Evolutionary conservation across 2,888 invertebrate species (phyloP), one percentile per base, ranked within the genome.

Genomic region (Argyresthia goedartella): DNA sequence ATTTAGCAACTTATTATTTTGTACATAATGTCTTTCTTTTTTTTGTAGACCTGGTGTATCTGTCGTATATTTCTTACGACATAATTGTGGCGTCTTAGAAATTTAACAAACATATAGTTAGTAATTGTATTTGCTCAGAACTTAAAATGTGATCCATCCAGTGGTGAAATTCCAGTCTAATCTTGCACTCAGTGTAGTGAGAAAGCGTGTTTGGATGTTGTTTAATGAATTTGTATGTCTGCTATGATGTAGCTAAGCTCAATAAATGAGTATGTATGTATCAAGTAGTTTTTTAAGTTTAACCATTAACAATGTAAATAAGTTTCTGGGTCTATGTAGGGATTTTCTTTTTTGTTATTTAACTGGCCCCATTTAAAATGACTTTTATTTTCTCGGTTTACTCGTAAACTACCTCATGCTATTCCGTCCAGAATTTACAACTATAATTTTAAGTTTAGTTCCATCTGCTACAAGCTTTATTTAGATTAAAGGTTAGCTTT

Each of bases 401-500:
- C 48, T 48, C 48, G 59, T 58, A 60, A 75, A 67, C 79, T 80
- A 79, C 79, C 79, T 80, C 79, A 80, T 63, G 25, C 55, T 59
- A 59, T 59, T 62, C 66, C 60, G 52, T 63, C 56, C 60, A 56
- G 46, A 61, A 54, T 44, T 56, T 53, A 55, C n/a, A n/a, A 54
- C 52, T 52, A 33, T 16, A 6, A 52, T 14, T 45, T n/a, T 49
- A 44, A 43, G 50, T 33, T 49, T 56, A 59, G 56, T 54, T 53
- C 76, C 79, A 72, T 81, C 78, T 80, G 67, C 65, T 60, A 53
- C 63, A 69, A 78, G 55, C 55, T 52, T 52, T 52, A 52, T 48
- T 42, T 43, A 52, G 52, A 53, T 46, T 16, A 59, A 34, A 53
- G 43, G 11, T 35, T 52, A 53, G 55, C 44, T 54, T 56, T 53